Evolutionary conservation across 2,797 vertebrate species (phyloP), one percentile per base, ranked within the genome.

Genomic region (Pseudocheirus occidentalis): DNA sequence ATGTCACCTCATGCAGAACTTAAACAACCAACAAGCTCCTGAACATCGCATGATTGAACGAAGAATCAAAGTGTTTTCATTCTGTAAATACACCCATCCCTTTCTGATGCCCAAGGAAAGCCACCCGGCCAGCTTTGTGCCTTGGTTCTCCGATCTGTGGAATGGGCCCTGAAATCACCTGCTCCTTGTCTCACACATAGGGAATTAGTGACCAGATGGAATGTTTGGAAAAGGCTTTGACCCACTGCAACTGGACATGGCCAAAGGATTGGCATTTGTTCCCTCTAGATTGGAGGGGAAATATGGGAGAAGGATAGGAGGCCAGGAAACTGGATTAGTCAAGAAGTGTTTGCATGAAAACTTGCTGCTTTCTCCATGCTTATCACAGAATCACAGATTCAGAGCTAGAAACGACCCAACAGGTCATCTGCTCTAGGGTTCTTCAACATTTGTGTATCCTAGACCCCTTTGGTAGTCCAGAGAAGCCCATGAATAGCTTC

Each of bases 21-120:
- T 95, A 56, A 94, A 91, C 50, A 95, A 90, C 40, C 73, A 46
- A 53, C 27, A 94, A 92, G 93, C 58, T 90, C 31, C 57, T 92
- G 92, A 94, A 90, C 91, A 40, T 59, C 16, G 7, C 57, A 2
- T 90, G 52, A 53, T 1, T 93, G 90, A 93, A 95, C 54, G 54
- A 50, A 5, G 27, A 87, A 87, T 90, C 34, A 13, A 57, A 93
- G 53, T 3, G 10, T 56, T 52, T 95, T 95, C 24, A 1, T 90
- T 93, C 90, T 56, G 40, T 92, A 81, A 92, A 52, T n/a, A 59
- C 29, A 50, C 31, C 93, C 24, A 59, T 95, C 58, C 50, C 90
- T 89, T 13, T 95, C 21, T 34, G 11, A 24, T 62, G 57, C 6
- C 18, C 53, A 58, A 3, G 21, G 52, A 89, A 50, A 94, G 52